Evolutionary conservation across 2,113 vertebrate genomes (phyloP).

Genomic region (Triplophysa dalaica): DNA sequence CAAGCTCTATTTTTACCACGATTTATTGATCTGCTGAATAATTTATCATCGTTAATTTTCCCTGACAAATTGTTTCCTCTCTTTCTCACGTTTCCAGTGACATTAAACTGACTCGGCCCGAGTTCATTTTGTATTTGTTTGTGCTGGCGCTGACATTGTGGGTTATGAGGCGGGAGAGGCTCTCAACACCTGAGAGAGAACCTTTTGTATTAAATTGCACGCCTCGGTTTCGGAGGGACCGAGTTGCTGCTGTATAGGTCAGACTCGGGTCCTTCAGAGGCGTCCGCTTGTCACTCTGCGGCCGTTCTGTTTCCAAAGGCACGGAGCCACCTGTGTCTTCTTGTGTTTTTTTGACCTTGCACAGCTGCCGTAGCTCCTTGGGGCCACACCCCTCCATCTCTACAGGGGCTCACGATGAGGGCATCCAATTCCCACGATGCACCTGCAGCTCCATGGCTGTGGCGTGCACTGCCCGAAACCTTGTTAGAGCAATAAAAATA

Average conservation of each 20-base stretch:
- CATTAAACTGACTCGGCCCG: slow-evolving; percentile 17
- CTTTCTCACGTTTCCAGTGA: slow-evolving; percentile 42
- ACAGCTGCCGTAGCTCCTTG: slow-evolving; percentile 29
- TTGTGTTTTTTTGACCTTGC: slow-evolving; percentile 27
- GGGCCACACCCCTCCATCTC: background rate
- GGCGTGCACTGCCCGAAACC: slow-evolving; percentile 22
- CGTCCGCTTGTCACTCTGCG: background rate
- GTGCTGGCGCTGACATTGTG: slow-evolving; percentile 29
- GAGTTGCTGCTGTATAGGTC: slow-evolving; percentile 13
- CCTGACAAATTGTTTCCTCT: slow-evolving; percentile 52
- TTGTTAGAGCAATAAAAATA: slow-evolving; percentile 57
- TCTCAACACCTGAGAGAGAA: background rate
- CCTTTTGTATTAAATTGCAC: slow-evolving; percentile 14
- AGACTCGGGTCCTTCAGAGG: background rate
- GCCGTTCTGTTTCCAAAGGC: background rate
- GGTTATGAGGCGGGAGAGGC: background rate
- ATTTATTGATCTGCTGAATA: slow-evolving; percentile 47
- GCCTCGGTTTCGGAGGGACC: background rate
- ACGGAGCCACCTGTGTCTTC: slow-evolving; percentile 32
- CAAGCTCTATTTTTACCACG: slow-evolving; percentile 36
- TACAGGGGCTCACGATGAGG: slow-evolving; percentile 4
- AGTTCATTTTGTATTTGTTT: slow-evolving; percentile 30
- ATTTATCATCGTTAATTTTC: slow-evolving; percentile 54
- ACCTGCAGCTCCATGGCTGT: slow-evolving; percentile 25
- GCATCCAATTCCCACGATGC: slow-evolving; percentile 45